Evolutionary conservation across 2,797 vertebrate genomes (phyloP), one percentile per base, ranked within the genome.

Genomic region (Sebastes paucispinis): DNA sequence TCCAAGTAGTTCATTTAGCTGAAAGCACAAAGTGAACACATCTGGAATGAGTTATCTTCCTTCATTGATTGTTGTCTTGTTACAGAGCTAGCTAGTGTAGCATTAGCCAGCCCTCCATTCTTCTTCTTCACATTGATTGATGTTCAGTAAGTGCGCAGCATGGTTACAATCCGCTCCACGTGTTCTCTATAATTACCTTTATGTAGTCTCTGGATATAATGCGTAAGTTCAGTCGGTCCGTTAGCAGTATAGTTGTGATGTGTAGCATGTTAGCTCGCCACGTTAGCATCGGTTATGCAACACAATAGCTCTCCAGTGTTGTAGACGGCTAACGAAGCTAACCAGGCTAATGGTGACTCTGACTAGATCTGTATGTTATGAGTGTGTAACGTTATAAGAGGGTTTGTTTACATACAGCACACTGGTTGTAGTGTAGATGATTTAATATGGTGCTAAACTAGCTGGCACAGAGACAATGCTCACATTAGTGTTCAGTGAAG

Each of bases 261-360:
- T 65, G 2, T 54, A 57, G 47, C 14, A 16, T 0, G 20, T 68
- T 91, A 83, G 76, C 80, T 78, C 55, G 52, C 83, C 83, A 79
- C 76, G 91, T 78, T 92, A 93, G 89, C 86, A 47, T 2, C 34
- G 58, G 79, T 92, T 87, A 84, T 87, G 84, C 88, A 93, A 93
- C 89, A 92, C 91, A 93, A 93, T 88, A 57, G 88, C 9, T 50
- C 59, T 50, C 57, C 32, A 34, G 57, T 55, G 52, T 27, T 54
- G 54, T 47, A 29, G 24, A 47, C 9, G 29, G 57, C 32, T 16
- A 6, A 1, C 0, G 3, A 67, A 50, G 83, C 84, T 80, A 80
- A 77, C 79, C 76, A 36, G 75, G 16, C n/a, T 22, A 8, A 58
- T 8, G 8, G 6, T 5, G 25, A 6, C 4, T 9, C 14, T 14